Evolutionary conservation across 2,888 invertebrate species (phyloP).

Genomic region (Athripsodes cinereus): DNA sequence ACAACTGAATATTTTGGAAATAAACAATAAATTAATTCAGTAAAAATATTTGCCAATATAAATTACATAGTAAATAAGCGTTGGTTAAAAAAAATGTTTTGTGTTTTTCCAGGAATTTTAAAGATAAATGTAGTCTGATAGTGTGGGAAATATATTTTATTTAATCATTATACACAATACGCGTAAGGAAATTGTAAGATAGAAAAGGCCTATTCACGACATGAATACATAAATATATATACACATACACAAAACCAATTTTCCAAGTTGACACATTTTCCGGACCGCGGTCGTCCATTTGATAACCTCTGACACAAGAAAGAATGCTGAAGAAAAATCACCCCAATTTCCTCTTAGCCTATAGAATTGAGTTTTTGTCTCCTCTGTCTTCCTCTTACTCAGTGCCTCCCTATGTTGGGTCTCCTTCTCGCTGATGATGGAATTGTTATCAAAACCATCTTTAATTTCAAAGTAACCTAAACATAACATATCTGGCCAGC

Average conservation of each 20-base stretch:
- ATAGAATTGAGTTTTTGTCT: slow-evolving; percentile 28
- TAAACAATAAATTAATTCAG: too few relatives aligned
- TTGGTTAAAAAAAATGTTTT: too few relatives aligned
- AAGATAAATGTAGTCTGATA: not conserved
- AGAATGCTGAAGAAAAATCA: slow-evolving; percentile 44
- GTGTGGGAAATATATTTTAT: too few relatives aligned
- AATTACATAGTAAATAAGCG: too few relatives aligned
- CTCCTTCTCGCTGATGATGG: slow-evolving; percentile 46
- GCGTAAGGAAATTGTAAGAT: too few relatives aligned
- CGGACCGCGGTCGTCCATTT: slow-evolving; percentile 13
- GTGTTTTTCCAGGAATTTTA: too few relatives aligned
- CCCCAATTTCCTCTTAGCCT: slow-evolving; percentile 44
- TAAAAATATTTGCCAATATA: too few relatives aligned
- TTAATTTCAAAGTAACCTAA: slow-evolving; percentile 47
- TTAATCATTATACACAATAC: too few relatives aligned
- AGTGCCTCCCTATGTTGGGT: slow-evolving; percentile 37
- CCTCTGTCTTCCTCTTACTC: slow-evolving; percentile 30
- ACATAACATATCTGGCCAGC: slow-evolving; percentile 27
- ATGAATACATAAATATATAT: not conserved
- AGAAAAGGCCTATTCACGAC: too few relatives aligned
- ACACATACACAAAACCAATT: not conserved
- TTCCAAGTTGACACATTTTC: slow-evolving; percentile 2
- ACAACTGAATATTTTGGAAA: too few relatives aligned
- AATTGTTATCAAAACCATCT: slow-evolving; percentile 57
- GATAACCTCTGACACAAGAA: slow-evolving; percentile 26